These are phyloP conservation scores for Erpornis zantholeuca DNA, from an alignment of 2,113 vertebrate genomes.

Conservation along the genomic window DNA sequence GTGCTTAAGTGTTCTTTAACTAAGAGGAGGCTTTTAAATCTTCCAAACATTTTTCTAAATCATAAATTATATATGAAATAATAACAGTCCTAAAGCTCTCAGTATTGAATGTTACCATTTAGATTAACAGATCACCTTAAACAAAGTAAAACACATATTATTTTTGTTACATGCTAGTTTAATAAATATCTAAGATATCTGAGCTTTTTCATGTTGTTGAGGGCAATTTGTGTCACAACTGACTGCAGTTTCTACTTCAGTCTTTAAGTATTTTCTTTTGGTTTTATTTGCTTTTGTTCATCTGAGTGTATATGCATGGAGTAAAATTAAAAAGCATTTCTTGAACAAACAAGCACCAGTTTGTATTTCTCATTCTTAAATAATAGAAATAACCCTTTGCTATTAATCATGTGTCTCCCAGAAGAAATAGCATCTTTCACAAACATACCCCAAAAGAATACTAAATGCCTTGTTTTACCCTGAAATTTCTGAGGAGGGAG, in stretches of 20 bases:
- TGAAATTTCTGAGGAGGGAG: not conserved
- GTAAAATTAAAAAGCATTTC: not conserved
- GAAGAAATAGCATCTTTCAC: not conserved
- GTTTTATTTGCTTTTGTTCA: not conserved
- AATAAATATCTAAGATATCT: not conserved
- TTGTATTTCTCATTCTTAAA: not conserved
- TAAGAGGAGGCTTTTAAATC: conserved; percentile 75
- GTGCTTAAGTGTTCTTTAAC: conserved; percentile 79
- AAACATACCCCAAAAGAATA: not conserved
- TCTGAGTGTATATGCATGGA: not conserved
- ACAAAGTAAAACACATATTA: not conserved
- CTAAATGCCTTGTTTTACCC: not conserved
- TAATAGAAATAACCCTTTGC: not conserved
- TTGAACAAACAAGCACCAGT: not conserved
- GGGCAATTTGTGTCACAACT: not conserved
- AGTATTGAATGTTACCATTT: not conserved
- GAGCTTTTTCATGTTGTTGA: not conserved
- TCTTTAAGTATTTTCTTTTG: not conserved
- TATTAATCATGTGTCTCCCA: not conserved
- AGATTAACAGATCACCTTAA: not conserved
- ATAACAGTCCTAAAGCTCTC: conserved; percentile 36
- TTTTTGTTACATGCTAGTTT: not conserved
- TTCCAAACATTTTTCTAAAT: conserved; percentile 71
- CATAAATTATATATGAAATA: conserved; percentile 67
- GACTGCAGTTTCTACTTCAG: not conserved